These are phyloP conservation scores for Argya squamiceps DNA, from an alignment of 2,797 vertebrate genomes.

Conservation along the genomic window DNA sequence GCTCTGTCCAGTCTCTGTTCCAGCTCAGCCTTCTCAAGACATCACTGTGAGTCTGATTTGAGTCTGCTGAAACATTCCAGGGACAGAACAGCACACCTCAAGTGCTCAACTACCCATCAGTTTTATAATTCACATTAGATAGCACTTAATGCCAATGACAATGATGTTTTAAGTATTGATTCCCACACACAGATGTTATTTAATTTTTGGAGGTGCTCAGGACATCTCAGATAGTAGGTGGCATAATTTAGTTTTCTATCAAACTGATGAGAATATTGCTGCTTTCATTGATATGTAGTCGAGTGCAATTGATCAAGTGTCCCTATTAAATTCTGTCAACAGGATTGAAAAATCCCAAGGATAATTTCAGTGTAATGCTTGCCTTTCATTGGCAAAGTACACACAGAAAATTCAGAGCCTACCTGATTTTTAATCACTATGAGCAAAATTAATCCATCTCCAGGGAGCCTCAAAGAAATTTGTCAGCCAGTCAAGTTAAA, in stretches of 20 bases:
- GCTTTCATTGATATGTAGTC: background rate
- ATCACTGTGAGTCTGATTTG: background rate
- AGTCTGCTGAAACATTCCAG: background rate
- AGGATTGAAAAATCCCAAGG: background rate
- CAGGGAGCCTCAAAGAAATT: background rate
- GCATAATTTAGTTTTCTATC: background rate
- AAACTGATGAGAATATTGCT: background rate
- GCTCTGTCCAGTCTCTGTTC: too few relatives aligned
- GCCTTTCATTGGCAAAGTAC: background rate
- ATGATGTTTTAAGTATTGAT: background rate
- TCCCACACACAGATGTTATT: background rate
- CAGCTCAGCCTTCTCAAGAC: too few relatives aligned
- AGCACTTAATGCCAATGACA: background rate
- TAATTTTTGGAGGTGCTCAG: background rate
- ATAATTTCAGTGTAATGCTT: background rate
- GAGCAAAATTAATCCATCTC: background rate
- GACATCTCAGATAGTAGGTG: background rate
- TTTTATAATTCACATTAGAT: background rate
- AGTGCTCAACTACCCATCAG: background rate
- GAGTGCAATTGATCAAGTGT: background rate
- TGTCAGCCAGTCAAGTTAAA: background rate
- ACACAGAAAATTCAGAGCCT: background rate
- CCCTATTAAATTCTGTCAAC: background rate
- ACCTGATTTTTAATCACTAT: background rate
- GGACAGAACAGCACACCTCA: background rate